Conservation (phyloP, 2,888 invertebrate species). For the Noctua comes region DNA sequence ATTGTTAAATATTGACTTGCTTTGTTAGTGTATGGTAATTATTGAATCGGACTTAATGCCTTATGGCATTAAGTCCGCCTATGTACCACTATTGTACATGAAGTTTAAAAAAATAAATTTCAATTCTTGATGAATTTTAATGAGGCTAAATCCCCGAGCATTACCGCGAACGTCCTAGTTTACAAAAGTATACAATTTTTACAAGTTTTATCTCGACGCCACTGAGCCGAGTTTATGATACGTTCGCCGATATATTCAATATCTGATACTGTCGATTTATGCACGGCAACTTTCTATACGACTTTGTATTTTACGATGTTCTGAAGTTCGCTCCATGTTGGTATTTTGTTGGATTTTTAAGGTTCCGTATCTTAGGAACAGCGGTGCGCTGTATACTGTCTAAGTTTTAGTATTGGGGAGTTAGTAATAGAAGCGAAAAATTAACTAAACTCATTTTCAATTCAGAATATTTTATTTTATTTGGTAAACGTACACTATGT, state of each 20-base stretch:
- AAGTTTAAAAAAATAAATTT: no score
- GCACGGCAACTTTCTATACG: slow-evolving; percentile 63
- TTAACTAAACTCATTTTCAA: background rate
- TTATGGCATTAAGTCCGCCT: no score
- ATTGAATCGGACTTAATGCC: no score
- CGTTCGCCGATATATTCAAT: slow-evolving; percentile 70
- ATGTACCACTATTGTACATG: no score
- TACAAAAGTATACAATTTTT: slow-evolving; percentile 60
- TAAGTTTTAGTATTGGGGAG: slow-evolving; percentile 3
- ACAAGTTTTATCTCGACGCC: slow-evolving; percentile 63
- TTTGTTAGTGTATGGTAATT: no score
- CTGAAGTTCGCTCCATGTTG: slow-evolving; percentile 47
- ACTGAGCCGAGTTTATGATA: slow-evolving; percentile 67
- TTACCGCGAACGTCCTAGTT: slow-evolving; percentile 34
- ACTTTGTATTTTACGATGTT: slow-evolving; percentile 69
- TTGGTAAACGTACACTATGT: background rate
- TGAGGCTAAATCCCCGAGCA: slow-evolving; percentile 16
- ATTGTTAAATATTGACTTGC: no score
- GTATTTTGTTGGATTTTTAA: slow-evolving; percentile 43
- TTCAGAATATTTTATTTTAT: no score
- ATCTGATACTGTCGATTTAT: slow-evolving; percentile 70
- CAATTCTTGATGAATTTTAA: background rate
- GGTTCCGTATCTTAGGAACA: background rate
- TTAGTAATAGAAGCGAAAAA: background rate
- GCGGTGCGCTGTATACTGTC: background rate